Base-by-base conservation (phyloP, 2,888 invertebrate genomes). In the Imbricaverruca yamaguchii region DNA sequence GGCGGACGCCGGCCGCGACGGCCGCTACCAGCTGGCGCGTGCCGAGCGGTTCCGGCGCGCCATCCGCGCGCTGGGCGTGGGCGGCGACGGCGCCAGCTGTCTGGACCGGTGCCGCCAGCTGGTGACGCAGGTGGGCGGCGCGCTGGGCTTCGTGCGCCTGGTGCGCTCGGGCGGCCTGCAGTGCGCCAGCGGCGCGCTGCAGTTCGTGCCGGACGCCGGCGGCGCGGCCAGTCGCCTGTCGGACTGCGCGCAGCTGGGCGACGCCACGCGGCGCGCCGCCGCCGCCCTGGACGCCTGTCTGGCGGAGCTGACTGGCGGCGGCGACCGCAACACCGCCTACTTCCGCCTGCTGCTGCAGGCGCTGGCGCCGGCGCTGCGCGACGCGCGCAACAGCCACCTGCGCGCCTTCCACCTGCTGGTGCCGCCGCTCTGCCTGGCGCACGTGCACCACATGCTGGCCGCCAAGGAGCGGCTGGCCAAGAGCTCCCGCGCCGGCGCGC, bases 81-180 rank as follows among this genome's bases (percentile, higher is more conserved):
- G 93, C 80, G 90, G 92, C 67, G 93, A 94, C 84, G 95, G 94
- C 1, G 90, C 92, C 83, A 96, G 95, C 84, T 97, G 94, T 87
- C 90, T 99, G 86, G 98, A 98, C 88, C 91, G 96, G 85, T 98
- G 98, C 87, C 90, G 98, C 69, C 92, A 93, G 84, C 90, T 98
- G 10, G 94, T 99, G 81, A 95, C 94, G 80, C 95, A 98, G 86
- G 96, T 98, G 85, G 97, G 96, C 91, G 98, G 98, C 88, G 96
- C 97, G 0, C 93, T 98, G 91, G 98, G 97, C 4, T 98, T 97
- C 86, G 94, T 99, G 9, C 91, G 98, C 80, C 92, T 98, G 89
- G 93, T 99, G 82, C 91, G 96, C 81, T 95, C 97, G 0, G 98
- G 98, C 25, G 96, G 96, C 9, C 90, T 97, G 78, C 94, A 97